Base-by-base conservation (phyloP, 2,113 vertebrate species). In the Nycticebus coucang region DNA sequence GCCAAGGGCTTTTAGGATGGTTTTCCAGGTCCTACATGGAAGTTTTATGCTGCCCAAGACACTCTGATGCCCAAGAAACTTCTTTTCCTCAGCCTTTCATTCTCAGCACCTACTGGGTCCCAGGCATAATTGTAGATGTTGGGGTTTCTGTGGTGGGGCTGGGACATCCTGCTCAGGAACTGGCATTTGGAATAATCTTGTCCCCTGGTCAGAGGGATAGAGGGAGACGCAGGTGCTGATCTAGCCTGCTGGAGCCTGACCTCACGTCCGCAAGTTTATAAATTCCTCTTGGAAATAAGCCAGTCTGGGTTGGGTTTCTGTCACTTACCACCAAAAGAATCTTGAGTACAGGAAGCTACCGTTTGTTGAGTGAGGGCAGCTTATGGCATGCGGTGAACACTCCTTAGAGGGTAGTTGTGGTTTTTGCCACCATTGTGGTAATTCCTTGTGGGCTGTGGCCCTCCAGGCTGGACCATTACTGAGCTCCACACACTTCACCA, bases 391-490 rank as follows among this genome's bases (percentile, higher is more conserved):
- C 0, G 74, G 50, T 1, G 8, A 50, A 7, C 21, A 1, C 41
- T n/a, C 24, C 5, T 3, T 4, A 24, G 57, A 71, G n/a, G 28
- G 22, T 9, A 4, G 53, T 10, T 9, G 33, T 62, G 33, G 26
- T 21, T 35, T 72, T 22, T 28, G 4, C 15, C 6, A 2, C 35
- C 4, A 10, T 11, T 3, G 0, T 7, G 45, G 30, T 6, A 5
- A 68, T 11, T 37, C 78, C 66, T 14, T 4, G 0, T 0, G 24
- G 10, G 15, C 59, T 0, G 1, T 14, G 92, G 10, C 2, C 33
- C 74, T 79, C 7, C 19, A 8, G 8, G 18, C 18, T 0, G 3
- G 26, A 28, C 5, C 19, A 2, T 21, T 59, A 12, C 6, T 5
- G n/a, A 59, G 6, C 9, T 3, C n/a, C 0, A 7, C 5, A 0